Conservation (phyloP, 2,888 invertebrate genomes). For the Sphaerophoria rueppellii region DNA sequence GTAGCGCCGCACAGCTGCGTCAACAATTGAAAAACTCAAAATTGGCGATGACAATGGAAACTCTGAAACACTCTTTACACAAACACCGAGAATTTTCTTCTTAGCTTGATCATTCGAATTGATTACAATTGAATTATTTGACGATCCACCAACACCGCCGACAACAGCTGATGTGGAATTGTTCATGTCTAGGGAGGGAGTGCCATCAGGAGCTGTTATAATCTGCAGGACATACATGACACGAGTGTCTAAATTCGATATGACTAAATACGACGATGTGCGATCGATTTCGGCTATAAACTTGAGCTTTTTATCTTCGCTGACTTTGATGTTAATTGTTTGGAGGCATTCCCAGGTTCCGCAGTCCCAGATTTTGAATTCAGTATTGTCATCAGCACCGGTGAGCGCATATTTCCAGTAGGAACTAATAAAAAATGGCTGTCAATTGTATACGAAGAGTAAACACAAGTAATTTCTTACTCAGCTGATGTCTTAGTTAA, state of each 20-base stretch:
- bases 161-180: conserved; percentile 11
- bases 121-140: conserved; percentile 23
- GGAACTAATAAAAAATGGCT: conserved; percentile 82
- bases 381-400: conserved; percentile 93
- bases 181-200: conserved; percentile 47
- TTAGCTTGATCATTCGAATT: conserved; percentile 44
- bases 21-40: conserved; percentile 93
- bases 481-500: conserved; percentile 90
- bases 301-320: conserved; percentile 74
- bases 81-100: conserved; percentile 83
- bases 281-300: conserved; percentile 89
- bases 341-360: conserved; percentile 97
- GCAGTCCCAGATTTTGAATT: conserved; percentile 96
- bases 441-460: not conserved
- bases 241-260: conserved; percentile 93
- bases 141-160: conserved; percentile 18
- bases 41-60: conserved; percentile 94
- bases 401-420: conserved; percentile 99
- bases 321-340: conserved; percentile 86
- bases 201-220: conserved; percentile 84
- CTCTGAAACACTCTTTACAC: conserved; percentile 90
- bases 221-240: conserved; percentile 92
- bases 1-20: conserved; percentile 86
- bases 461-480: conserved; percentile 83
- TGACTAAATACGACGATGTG: conserved; percentile 91